A percentile compares a stretch with the other conserved stretches of the same genome.
Evolutionary conservation across 2,888 invertebrate genomes (phyloP).

Genomic region (Ypsolopha scabrella): DNA sequence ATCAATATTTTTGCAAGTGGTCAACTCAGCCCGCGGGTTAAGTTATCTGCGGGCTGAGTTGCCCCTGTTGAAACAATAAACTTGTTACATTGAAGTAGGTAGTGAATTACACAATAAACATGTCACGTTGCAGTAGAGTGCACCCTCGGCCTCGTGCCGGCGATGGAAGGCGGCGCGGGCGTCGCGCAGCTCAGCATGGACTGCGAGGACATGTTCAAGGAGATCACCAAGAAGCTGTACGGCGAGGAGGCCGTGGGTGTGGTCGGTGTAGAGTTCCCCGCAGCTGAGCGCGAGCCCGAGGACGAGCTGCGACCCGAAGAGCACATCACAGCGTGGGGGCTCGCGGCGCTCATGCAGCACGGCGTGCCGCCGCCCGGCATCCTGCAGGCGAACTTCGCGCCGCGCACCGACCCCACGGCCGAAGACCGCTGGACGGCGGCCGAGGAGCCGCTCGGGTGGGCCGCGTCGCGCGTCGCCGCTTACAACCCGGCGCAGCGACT

Average conservation of each 20-base stretch:
- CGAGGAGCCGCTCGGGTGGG: constrained; percentile 79
- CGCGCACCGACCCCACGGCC: constrained; percentile 57
- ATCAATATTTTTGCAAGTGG: too few species aligned
- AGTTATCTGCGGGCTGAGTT: too few species aligned
- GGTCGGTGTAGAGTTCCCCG: constrained; percentile 58
- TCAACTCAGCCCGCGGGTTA: too few species aligned
- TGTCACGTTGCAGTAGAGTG: too few species aligned
- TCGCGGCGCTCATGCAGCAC: constrained; percentile 83
- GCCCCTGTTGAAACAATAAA: too few species aligned
- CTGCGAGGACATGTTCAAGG: constrained; percentile 90
- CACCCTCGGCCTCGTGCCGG: not conserved
- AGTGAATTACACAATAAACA: too few species aligned
- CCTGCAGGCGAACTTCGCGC: constrained; percentile 70
- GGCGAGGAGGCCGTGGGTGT: constrained; percentile 78
- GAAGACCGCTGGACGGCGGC: constrained; percentile 76
- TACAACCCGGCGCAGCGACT: constrained; percentile 82
- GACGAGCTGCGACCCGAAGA: constrained; percentile 76
- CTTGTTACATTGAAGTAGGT: too few species aligned
- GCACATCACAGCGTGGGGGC: constrained; percentile 79
- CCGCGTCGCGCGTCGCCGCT: constrained; percentile 83
- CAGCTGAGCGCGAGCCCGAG: constrained; percentile 43
- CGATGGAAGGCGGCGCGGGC: constrained; percentile 17
- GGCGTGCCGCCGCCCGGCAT: constrained; percentile 77
- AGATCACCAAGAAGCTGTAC: constrained; percentile 91
- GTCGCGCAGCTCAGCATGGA: constrained; percentile 72